A percentile compares a stretch with the other conserved stretches of the same genome.
phyloP scores from a whole-genome alignment of 2,888 invertebrate genomes.

The Drosophila mimica region DNA sequence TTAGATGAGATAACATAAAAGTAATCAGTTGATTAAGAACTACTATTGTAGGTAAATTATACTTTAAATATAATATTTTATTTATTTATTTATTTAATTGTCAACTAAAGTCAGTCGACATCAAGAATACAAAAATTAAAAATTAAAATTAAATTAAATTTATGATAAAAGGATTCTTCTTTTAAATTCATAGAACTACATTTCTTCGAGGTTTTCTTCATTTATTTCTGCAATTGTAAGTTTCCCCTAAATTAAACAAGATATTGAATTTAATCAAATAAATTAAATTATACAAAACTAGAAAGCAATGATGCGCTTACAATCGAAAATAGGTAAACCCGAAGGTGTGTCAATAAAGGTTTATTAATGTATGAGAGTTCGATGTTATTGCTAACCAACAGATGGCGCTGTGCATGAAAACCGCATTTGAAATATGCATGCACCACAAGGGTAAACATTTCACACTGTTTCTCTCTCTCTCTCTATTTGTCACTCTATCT shows the following conservation, averaged over 20 bases:
- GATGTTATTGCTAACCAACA: slow-evolving; percentile 10
- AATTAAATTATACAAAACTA: neutral
- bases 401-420: slow-evolving; percentile 1
- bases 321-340: neutral
- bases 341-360: neutral
- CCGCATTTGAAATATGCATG: slow-evolving; percentile 39
- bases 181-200: neutral
- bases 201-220: neutral
- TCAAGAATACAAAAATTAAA: too few relatives aligned
- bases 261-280: neutral
- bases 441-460: slow-evolving; percentile 32
- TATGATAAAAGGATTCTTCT: neutral
- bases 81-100: too few relatives aligned
- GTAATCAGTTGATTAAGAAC: neutral
- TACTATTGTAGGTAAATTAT: neutral
- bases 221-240: neutral
- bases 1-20: neutral
- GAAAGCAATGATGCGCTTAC: too few relatives aligned
- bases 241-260: neutral
- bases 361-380: neutral
- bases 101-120: too few relatives aligned
- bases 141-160: too few relatives aligned
- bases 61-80: too few relatives aligned
- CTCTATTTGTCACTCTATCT: too few relatives aligned
- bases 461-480: slow-evolving; percentile 2